Conservation (phyloP, 2,888 invertebrate genomes). For the Dascillus cervinus region DNA sequence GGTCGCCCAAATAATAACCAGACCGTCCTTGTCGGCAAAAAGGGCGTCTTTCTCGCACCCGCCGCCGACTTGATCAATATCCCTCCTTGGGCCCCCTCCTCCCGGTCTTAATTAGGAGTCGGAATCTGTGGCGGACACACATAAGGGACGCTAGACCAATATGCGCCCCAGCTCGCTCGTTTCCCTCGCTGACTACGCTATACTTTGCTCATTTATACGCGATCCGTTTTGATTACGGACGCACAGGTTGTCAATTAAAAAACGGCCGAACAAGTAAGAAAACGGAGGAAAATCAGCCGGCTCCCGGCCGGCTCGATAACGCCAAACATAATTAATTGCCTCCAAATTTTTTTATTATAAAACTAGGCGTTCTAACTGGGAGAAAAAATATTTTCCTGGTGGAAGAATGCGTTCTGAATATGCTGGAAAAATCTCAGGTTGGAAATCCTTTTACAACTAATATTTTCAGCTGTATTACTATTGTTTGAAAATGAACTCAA, state of each 20-base stretch:
- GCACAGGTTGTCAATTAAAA: no score
- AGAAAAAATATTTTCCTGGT: no score
- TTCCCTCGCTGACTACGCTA: constrained; percentile 21
- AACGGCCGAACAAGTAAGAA: no score
- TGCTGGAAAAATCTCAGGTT: no score
- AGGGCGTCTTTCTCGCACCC: constrained; percentile 28
- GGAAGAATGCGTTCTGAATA: no score
- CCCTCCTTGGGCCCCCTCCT: constrained; percentile 44
- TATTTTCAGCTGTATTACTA: no score
- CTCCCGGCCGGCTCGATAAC: constrained; percentile 58
- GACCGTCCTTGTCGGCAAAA: constrained; percentile 30
- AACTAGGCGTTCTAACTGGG: no score
- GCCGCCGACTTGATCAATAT: constrained; percentile 42
- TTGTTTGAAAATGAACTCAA: no score
- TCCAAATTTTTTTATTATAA: no score
- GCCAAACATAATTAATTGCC: constrained; percentile 69
- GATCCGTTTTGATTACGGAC: no score
- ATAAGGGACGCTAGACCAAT: constrained; percentile 43
- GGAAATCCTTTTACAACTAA: no score
- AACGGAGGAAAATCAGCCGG: constrained; percentile 58
- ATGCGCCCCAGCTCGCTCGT: constrained; percentile 32
- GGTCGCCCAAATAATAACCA: constrained; percentile 44
- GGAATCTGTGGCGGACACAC: constrained; percentile 79
- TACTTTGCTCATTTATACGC: constrained; percentile 33
- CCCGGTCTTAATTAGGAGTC: constrained; percentile 79